Evolutionary conservation across 1,140 invertebrate genomes (phyloP).

Genomic region (Temnothorax curvispinosus): DNA sequence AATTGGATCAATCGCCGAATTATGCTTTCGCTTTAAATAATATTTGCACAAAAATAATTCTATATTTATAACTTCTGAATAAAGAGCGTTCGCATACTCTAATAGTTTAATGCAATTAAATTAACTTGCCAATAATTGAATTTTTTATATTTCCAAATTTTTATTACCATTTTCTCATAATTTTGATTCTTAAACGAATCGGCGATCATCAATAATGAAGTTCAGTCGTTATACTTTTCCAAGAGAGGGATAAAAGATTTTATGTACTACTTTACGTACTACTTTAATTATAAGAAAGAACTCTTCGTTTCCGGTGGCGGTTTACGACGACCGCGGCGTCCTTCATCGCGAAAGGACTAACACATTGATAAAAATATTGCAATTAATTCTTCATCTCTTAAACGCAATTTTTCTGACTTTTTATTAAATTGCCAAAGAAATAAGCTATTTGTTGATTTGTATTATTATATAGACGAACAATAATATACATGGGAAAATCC

Average conservation of each 20-base stretch:
- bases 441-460: background rate
- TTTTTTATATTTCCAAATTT: background rate
- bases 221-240: conserved; percentile 25
- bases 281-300: conserved; percentile 50
- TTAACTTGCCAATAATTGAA: background rate
- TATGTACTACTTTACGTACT: conserved; percentile 38
- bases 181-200: background rate
- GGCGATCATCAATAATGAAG: background rate
- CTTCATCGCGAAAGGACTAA: background rate
- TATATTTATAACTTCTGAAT: background rate
- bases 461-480: background rate
- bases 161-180: background rate
- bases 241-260: conserved; percentile 29
- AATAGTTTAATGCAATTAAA: background rate
- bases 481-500: conserved; percentile 15
- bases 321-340: conserved; percentile 43
- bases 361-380: background rate
- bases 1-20: background rate
- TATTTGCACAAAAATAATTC: background rate
- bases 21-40: background rate
- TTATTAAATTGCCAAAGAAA: conserved; percentile 1
- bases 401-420: background rate
- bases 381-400: background rate
- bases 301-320: conserved; percentile 30
- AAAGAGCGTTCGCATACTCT: background rate